These are phyloP conservation scores for Mastacembelus armatus DNA, from an alignment of 2,797 vertebrate genomes.

Conservation along the genomic window DNA sequence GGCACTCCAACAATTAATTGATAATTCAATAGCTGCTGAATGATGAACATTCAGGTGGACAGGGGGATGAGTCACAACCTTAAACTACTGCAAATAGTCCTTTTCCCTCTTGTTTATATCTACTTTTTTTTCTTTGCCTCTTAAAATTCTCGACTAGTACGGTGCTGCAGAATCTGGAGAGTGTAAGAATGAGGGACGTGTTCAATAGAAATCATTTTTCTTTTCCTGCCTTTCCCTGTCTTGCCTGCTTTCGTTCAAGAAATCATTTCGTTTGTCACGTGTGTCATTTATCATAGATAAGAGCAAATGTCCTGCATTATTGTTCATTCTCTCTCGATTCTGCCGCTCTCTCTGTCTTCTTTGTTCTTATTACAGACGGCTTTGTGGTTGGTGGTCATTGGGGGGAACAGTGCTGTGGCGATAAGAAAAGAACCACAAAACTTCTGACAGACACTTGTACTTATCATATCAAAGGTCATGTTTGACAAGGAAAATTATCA, in stretches of 20 bases:
- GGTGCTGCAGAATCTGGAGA: not conserved
- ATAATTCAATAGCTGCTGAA: too few species aligned
- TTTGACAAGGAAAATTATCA: conserved; percentile 40
- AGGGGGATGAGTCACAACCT: not conserved
- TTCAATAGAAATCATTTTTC: not conserved
- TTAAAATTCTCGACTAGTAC: not conserved
- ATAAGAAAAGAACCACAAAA: conserved; percentile 8
- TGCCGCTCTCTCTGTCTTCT: conserved; percentile 2
- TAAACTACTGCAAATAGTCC: not conserved
- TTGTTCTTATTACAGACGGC: conserved; percentile 13
- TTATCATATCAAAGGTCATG: conserved; percentile 36
- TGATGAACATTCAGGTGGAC: not conserved
- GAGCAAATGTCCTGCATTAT: conserved; percentile 14
- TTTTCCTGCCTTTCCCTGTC: not conserved
- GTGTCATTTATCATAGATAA: conserved; percentile 35
- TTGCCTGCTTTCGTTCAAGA: conserved; percentile 3
- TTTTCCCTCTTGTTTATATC: not conserved
- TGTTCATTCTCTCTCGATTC: conserved; percentile 24
- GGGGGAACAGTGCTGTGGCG: not conserved
- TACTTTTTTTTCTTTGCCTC: not conserved
- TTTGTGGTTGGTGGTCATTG: conserved; percentile 20
- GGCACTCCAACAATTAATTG: too few species aligned
- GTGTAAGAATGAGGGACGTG: not conserved
- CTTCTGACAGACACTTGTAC: conserved; percentile 30
- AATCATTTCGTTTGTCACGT: conserved; percentile 24